Base-by-base conservation (phyloP, 2,113 vertebrate species). In the Gambusia holbrooki region DNA sequence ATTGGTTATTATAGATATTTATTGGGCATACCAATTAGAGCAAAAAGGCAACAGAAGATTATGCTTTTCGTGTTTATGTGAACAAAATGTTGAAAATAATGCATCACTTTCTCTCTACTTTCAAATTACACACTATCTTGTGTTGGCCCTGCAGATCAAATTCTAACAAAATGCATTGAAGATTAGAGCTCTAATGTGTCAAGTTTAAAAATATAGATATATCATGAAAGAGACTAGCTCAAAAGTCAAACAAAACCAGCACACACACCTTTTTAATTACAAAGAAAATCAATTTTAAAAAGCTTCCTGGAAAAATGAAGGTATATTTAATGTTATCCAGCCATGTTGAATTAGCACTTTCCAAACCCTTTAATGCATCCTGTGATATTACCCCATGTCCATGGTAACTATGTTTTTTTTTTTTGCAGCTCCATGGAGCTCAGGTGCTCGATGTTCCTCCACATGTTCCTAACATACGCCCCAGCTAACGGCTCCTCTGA, bases 341-440 rank as follows among this genome's bases (percentile, higher is more conserved):
- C 10, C 22, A 58, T 58, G 10, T 58, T 58, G 5, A 25, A 58
- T 58, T 25, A 58, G 25, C n/a, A 58, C 22, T 58, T 58, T 58
- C 22, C 51, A n/a, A 58, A 58, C 25, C 25, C 33, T 29, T 51
- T 74, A 3, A 15, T 81, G 81, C 81, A 87, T 89, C 84, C 84
- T 78, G 85, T 89, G 87, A 86, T 91, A 84, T 84, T 82, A 73
- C 63, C 33, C 67, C 17, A 73, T 90, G 84, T 90, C 81, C 84
- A 93, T 90, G 80, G 88, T 77, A 89, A 93, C 88, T 63, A 42
- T 37, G 35, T 81, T 84, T 88, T 81, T 71, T 22, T 81, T 84
- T 87, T 81, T 71, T 89, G 60, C 80, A 85, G 77, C 84, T 80
- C 72, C 40, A 66, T 76, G 69, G 82, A 83, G 85, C 82, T 89